Evolutionary conservation across 2,797 vertebrate genomes (phyloP).

Genomic region (Cyclura pinguis): DNA sequence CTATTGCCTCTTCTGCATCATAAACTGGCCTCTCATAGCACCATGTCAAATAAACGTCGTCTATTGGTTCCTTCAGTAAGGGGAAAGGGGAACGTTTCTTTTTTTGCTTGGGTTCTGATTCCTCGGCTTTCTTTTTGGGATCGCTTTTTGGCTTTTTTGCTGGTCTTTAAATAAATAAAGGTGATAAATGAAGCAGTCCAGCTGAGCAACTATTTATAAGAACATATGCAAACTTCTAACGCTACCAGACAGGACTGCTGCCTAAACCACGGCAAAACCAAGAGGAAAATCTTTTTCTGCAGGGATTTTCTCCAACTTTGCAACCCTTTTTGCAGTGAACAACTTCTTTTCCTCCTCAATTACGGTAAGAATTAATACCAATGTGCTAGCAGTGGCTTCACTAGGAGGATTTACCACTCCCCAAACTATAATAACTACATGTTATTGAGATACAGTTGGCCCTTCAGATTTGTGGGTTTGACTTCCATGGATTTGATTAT

Average conservation of each 20-base stretch:
- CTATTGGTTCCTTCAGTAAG: conserved; percentile 83
- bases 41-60: conserved; percentile 89
- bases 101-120: conserved; percentile 34
- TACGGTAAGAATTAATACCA: background rate
- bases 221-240: background rate
- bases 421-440: too few species aligned
- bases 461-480: too few species aligned
- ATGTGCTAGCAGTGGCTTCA: background rate
- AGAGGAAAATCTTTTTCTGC: background rate
- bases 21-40: conserved; percentile 81
- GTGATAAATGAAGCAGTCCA: accelerated
- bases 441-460: too few species aligned
- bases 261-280: background rate
- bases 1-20: conserved; percentile 77
- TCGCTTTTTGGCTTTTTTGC: conserved; percentile 55
- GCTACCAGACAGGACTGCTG: background rate
- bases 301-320: background rate
- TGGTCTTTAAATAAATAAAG: conserved; percentile 72
- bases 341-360: too few species aligned
- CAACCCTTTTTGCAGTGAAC: background rate
- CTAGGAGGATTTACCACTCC: too few species aligned
- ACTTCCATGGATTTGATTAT: too few species aligned
- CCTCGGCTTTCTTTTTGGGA: conserved; percentile 53
- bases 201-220: background rate
- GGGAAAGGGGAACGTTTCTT: conserved; percentile 60